Conservation (phyloP, 2,888 invertebrate species). For the Nephrotoma flavescens region DNA sequence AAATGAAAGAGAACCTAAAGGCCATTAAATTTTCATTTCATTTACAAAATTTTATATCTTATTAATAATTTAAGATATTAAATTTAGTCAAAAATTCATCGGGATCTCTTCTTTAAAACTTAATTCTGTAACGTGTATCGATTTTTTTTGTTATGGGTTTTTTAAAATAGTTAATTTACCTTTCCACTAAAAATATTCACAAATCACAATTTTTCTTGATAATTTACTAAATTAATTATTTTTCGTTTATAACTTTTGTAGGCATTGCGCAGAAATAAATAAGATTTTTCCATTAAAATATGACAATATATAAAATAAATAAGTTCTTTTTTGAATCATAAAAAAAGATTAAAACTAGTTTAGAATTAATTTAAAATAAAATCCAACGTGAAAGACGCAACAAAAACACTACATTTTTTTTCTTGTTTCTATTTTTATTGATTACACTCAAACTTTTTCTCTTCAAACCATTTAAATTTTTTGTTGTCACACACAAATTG, state of each 20-base stretch:
- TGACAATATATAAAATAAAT: neutral
- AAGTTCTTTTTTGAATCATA: neutral
- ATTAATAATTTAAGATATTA: too few relatives aligned
- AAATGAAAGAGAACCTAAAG: neutral
- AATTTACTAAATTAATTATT: neutral
- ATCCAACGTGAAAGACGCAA: neutral
- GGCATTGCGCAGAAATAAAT: neutral
- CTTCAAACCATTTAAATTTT: neutral
- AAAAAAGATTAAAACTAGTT: neutral
- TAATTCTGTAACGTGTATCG: neutral
- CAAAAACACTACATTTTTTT: neutral
- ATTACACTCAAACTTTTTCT: neutral
- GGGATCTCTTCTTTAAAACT: neutral
- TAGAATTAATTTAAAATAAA: neutral
- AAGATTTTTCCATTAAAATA: neutral
- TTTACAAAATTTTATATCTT: neutral
- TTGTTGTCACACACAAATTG: neutral
- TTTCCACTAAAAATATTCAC: neutral
- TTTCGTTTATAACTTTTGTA: neutral
- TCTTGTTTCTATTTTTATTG: neutral
- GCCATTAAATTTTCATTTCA: neutral
- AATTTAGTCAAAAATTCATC: too few relatives aligned
- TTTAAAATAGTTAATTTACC: neutral
- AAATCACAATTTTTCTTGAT: neutral
- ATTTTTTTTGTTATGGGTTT: neutral